Conservation (phyloP, 2,888 invertebrate genomes). For the Eilema caniola region DNA sequence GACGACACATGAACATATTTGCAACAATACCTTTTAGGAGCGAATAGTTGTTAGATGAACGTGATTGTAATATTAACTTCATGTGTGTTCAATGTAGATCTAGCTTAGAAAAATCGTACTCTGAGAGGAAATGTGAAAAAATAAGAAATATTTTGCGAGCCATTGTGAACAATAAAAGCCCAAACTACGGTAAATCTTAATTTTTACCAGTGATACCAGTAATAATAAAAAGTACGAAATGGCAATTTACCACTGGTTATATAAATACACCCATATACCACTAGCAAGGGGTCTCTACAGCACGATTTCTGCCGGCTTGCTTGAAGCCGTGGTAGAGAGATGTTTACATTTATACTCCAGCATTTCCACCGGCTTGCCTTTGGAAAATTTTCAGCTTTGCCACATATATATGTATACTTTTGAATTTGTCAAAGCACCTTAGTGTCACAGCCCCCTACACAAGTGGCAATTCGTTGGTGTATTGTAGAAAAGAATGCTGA, state of each 20-base stretch:
- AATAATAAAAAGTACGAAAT: background rate
- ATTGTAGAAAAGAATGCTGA: too few relatives aligned
- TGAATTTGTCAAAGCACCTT: background rate
- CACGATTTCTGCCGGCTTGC: too few relatives aligned
- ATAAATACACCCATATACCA: background rate
- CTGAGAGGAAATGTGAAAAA: background rate
- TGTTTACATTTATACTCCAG: too few relatives aligned
- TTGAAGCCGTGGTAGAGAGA: too few relatives aligned
- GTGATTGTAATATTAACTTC: background rate
- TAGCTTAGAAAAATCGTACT: background rate
- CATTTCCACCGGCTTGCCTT: too few relatives aligned
- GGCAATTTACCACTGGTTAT: too few relatives aligned
- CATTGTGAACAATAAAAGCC: background rate
- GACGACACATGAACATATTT: background rate
- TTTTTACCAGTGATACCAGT: background rate
- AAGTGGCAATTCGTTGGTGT: too few relatives aligned
- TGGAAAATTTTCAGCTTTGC: too few relatives aligned
- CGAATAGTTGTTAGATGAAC: background rate
- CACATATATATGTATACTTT: background rate
- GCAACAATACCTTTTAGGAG: background rate
- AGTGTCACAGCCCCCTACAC: background rate
- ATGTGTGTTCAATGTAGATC: slow-evolving; percentile 7
- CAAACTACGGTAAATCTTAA: too few relatives aligned
- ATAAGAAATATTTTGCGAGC: background rate
- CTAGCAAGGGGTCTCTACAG: too few relatives aligned